Evolutionary conservation across 2,113 vertebrate species (phyloP).

Genomic region (Naja naja): DNA sequence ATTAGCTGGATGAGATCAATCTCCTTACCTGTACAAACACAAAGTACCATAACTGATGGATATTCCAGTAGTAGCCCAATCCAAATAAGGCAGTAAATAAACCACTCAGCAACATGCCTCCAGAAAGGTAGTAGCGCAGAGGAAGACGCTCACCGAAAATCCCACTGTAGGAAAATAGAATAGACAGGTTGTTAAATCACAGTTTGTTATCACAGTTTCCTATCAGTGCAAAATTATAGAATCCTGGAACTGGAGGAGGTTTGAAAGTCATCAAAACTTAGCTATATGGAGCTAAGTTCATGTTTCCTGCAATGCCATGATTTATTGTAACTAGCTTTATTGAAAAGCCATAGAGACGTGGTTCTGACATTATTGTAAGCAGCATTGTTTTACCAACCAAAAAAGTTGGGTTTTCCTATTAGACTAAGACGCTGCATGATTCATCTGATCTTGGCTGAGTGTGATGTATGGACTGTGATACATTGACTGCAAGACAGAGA

Average conservation of each 20-base stretch:
- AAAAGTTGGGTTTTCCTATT: neutral
- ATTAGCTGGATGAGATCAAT: accelerated
- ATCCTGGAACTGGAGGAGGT: neutral
- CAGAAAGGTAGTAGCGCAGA: conserved; percentile 87
- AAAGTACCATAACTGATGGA: conserved; percentile 90
- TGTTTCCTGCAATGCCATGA: neutral
- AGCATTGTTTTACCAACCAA: neutral
- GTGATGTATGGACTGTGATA: neutral
- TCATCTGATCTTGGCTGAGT: neutral
- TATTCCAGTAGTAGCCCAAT: conserved; percentile 89
- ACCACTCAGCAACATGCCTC: conserved; percentile 89
- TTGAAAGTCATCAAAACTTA: neutral
- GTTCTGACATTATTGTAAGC: neutral
- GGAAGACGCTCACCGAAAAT: conserved; percentile 96
- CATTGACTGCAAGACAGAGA: neutral
- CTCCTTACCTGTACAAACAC: conserved; percentile 84
- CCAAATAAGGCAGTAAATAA: conserved; percentile 88
- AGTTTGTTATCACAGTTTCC: neutral
- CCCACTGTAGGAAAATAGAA: conserved; percentile 71
- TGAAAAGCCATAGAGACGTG: neutral
- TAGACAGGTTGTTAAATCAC: neutral
- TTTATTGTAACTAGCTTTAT: neutral
- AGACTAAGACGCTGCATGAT: neutral
- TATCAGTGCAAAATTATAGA: neutral
- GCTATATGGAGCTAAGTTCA: neutral